Evolutionary conservation across 2,113 vertebrate species (phyloP).

Genomic region (Cervus canadensis): DNA sequence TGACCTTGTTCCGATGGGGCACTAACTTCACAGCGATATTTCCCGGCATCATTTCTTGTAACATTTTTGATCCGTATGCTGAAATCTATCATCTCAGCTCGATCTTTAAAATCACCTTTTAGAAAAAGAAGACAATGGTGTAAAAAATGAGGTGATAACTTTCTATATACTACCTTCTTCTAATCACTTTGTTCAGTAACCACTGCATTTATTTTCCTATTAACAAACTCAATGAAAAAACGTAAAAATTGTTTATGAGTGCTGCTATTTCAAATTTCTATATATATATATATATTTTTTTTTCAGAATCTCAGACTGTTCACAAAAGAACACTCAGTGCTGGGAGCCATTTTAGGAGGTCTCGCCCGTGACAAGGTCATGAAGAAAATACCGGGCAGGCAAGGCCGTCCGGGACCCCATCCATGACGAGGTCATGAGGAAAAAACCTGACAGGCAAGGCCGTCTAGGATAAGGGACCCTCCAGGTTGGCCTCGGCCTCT

Average conservation of each 20-base stretch:
- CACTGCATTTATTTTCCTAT: not conserved
- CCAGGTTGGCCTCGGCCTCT: too few species aligned
- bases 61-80: conserved; percentile 89
- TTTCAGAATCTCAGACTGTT: not conserved
- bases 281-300: not conserved
- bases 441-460: too few species aligned
- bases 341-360: too few species aligned
- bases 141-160: not conserved
- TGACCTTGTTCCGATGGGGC: conserved; percentile 82
- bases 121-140: conserved; percentile 36
- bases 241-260: not conserved
- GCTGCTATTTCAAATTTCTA: not conserved
- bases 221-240: not conserved
- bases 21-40: conserved; percentile 95
- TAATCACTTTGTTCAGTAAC: not conserved
- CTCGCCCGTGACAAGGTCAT: too few species aligned
- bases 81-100: conserved; percentile 89
- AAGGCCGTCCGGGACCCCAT: too few species aligned
- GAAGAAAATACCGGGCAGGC: too few species aligned
- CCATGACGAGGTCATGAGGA: too few species aligned
- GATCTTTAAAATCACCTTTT: conserved; percentile 85
- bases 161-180: not conserved
- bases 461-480: too few species aligned
- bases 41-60: conserved; percentile 90
- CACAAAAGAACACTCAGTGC: not conserved